Conservation (phyloP, 2,113 vertebrate species). For the Lophura nycthemera region DNA sequence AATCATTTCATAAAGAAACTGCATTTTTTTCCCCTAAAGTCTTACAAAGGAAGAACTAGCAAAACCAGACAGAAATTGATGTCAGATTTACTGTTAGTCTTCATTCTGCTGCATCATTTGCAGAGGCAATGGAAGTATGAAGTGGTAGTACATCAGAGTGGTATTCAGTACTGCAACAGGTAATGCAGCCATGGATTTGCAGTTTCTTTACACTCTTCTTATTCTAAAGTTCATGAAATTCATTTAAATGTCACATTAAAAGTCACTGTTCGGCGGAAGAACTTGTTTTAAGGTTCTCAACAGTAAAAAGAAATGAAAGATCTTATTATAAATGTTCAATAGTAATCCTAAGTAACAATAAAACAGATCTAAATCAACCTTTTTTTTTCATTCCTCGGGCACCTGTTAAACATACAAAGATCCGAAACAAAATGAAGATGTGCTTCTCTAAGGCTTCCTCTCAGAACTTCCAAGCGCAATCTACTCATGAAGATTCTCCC, state of each 20-base stretch:
- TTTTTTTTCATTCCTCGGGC: background rate
- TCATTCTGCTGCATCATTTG: background rate
- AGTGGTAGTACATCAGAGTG: background rate
- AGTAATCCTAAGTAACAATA: background rate
- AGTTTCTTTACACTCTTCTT: background rate
- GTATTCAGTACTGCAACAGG: background rate
- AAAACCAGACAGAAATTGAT: background rate
- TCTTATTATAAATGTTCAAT: background rate
- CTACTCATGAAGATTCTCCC: background rate
- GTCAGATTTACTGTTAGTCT: background rate
- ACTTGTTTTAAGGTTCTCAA: background rate
- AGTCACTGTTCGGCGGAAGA: background rate
- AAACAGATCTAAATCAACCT: background rate
- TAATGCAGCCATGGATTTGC: background rate
- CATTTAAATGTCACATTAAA: background rate
- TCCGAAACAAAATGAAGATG: fast-evolving
- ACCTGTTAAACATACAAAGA: background rate
- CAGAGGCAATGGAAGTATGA: background rate
- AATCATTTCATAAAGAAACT: background rate
- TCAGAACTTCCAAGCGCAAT: background rate
- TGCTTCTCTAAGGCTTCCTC: background rate
- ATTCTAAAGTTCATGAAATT: background rate
- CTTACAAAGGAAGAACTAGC: background rate
- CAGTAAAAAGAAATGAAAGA: background rate
- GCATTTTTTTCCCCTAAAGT: background rate